Evolutionary conservation across 2,797 vertebrate species (phyloP).

Genomic region (Cercopithecus hamlyni): DNA sequence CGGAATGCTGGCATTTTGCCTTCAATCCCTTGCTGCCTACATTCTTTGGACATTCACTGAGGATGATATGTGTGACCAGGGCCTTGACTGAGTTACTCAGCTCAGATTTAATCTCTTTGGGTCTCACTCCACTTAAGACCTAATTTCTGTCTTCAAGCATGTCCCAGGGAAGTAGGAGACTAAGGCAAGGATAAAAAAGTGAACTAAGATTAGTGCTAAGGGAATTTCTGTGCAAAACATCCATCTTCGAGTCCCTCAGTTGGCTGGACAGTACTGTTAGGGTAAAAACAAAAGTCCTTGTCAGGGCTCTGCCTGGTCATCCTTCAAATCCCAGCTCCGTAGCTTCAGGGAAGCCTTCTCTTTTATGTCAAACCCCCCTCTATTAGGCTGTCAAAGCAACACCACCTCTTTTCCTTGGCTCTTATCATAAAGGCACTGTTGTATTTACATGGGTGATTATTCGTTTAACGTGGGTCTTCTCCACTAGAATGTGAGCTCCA

Average conservation of each 20-base stretch:
- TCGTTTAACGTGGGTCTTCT: neutral
- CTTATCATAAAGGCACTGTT: neutral
- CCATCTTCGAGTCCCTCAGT: neutral
- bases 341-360: neutral
- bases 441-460: neutral
- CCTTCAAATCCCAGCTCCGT: neutral
- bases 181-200: neutral
- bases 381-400: too few species aligned
- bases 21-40: neutral
- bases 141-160: neutral
- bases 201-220: neutral
- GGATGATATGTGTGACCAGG: too few species aligned
- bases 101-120: neutral
- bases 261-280: neutral
- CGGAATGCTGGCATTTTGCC: neutral
- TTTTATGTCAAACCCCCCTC: neutral
- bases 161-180: neutral
- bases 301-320: neutral
- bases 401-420: neutral
- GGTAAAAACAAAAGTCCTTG: neutral
- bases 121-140: neutral
- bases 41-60: neutral
- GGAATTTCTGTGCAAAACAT: neutral
- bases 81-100: neutral
- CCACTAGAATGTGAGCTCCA: neutral